A percentile compares a stretch with the other conserved stretches of the same genome.
Evolutionary conservation across 2,888 invertebrate genomes (phyloP).

Genomic region (Eupithecia subumbrata): DNA sequence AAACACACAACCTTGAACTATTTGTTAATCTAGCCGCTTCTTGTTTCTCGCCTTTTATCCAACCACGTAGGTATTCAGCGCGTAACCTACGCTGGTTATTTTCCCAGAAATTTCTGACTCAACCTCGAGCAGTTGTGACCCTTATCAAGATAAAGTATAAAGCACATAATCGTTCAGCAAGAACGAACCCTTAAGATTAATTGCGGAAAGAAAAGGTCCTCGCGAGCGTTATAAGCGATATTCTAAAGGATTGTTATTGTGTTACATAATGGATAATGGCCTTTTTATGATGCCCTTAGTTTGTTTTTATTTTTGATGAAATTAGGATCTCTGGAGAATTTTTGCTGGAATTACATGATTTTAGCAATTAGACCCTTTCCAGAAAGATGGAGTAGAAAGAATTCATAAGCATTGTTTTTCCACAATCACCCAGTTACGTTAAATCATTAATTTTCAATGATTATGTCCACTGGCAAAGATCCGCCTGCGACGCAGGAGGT

Average conservation of each 20-base stretch:
- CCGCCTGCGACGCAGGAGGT: too few species aligned
- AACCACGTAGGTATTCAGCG: slow-evolving; percentile 37
- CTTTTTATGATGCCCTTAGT: slow-evolving; percentile 36
- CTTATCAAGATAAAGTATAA: slow-evolving; percentile 22
- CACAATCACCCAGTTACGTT: neutral
- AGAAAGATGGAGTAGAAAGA: too few species aligned
- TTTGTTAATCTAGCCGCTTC: neutral
- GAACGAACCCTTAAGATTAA: slow-evolving; percentile 29
- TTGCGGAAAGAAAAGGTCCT: slow-evolving; percentile 43
- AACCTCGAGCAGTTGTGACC: slow-evolving; percentile 10
- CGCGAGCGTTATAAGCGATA: slow-evolving; percentile 36
- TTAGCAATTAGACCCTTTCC: neutral
- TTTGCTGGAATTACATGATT: slow-evolving; percentile 4
- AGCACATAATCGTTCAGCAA: slow-evolving; percentile 31
- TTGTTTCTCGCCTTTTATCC: slow-evolving; percentile 25
- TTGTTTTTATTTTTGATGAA: slow-evolving; percentile 34
- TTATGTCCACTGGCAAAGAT: too few species aligned
- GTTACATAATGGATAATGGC: slow-evolving; percentile 37
- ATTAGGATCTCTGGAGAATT: slow-evolving; percentile 6
- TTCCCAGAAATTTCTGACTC: slow-evolving; percentile 18
- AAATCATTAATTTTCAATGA: too few species aligned
- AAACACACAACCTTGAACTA: neutral
- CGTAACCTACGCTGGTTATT: slow-evolving; percentile 25
- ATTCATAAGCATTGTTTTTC: neutral
- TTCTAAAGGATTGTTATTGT: slow-evolving; percentile 44